Conservation (phyloP, 2,797 vertebrate genomes). For the Gallirallus australis region DNA sequence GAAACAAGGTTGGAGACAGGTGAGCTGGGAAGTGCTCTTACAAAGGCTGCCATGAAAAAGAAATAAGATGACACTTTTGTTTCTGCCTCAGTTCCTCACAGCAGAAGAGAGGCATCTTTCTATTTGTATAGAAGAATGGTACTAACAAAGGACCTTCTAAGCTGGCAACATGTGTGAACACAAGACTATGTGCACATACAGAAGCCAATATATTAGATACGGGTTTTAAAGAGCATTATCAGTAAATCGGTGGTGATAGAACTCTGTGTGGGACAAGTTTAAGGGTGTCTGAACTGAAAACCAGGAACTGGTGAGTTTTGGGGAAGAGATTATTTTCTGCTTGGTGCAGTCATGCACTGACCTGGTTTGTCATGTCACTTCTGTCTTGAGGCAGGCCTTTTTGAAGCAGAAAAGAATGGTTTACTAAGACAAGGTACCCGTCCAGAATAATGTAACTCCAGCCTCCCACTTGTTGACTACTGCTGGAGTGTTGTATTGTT, state of each 20-base stretch:
- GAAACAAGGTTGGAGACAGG: background rate
- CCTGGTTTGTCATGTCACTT: background rate
- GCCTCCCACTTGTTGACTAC: accelerated
- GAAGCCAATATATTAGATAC: background rate
- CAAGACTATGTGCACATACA: accelerated
- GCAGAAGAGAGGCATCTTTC: background rate
- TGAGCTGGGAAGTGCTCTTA: background rate
- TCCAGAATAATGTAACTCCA: background rate
- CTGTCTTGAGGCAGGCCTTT: background rate
- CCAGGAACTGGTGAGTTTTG: background rate
- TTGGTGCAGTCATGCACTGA: background rate
- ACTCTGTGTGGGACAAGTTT: background rate
- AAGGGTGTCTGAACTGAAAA: background rate
- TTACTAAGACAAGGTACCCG: background rate
- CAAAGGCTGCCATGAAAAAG: background rate
- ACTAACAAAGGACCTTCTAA: background rate
- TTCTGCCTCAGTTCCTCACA: background rate
- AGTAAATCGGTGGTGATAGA: background rate
- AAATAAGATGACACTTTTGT: background rate
- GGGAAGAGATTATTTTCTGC: background rate
- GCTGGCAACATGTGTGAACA: background rate
- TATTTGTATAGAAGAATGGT: background rate
- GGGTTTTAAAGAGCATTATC: background rate
- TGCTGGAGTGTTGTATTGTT: background rate
- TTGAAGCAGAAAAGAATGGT: background rate